Evolutionary conservation across 2,888 invertebrate species (phyloP).

Genomic region (Gymnocheta viridis): DNA sequence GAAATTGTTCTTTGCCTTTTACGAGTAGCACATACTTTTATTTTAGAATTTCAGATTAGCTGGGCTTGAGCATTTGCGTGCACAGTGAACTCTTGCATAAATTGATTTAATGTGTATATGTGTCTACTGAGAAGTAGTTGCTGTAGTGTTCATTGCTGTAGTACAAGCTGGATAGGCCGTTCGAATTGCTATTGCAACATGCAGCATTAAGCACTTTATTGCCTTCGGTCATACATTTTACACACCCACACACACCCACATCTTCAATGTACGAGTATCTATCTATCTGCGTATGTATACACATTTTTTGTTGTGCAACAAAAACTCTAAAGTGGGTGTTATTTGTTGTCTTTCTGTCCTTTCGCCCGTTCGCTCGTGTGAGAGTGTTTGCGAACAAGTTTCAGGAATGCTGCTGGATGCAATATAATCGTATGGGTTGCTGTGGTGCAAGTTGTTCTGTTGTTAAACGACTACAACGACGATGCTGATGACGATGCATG

Average conservation of each 20-base stretch:
- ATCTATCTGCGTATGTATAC: neutral
- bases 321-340: slow-evolving; percentile 7
- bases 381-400: neutral
- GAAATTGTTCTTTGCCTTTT: no score
- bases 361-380: neutral
- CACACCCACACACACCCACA: slow-evolving; percentile 52
- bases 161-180: slow-evolving; percentile 52
- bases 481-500: neutral
- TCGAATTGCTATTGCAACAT: slow-evolving; percentile 34
- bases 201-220: slow-evolving; percentile 12
- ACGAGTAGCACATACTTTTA: no score
- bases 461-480: slow-evolving; percentile 21
- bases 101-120: neutral
- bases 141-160: neutral
- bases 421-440: slow-evolving; percentile 25
- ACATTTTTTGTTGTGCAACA: slow-evolving; percentile 8
- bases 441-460: slow-evolving; percentile 20
- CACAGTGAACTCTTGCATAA: neutral
- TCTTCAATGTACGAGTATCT: no score
- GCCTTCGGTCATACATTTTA: slow-evolving; percentile 31
- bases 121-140: neutral
- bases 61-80: neutral
- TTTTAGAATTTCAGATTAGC: no score
- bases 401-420: slow-evolving; percentile 28
- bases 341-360: neutral